Percentiles rank a stretch among this genome's conserved stretches.
phyloP scores from a whole-genome alignment of 2,113 vertebrate genomes.

The Mustelus asterias region DNA sequence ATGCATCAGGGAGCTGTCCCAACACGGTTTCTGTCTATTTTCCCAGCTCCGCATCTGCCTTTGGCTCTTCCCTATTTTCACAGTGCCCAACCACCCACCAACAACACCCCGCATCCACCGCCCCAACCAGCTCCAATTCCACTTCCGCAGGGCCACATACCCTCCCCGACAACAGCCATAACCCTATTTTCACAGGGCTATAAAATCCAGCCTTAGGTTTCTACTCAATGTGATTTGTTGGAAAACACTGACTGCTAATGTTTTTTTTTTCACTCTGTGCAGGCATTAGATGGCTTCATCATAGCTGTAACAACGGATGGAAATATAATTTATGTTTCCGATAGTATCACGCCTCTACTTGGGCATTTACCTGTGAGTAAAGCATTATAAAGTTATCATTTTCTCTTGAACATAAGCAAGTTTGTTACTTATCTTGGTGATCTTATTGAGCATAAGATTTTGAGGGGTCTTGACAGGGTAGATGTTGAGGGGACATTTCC shows the following conservation, averaged over 20 bases:
- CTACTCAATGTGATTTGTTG: neutral
- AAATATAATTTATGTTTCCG: slow-evolving; percentile 70
- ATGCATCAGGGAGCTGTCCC: neutral
- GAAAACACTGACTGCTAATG: neutral
- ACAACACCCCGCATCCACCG: too few species aligned
- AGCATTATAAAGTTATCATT: neutral
- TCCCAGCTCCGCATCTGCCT: too few species aligned
- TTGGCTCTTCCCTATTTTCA: too few species aligned
- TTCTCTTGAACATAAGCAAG: neutral
- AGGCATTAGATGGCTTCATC: slow-evolving; percentile 72
- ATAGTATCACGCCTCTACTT: slow-evolving; percentile 70
- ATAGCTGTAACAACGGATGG: slow-evolving; percentile 68
- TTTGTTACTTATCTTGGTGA: neutral
- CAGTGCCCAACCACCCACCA: too few species aligned
- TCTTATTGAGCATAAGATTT: neutral
- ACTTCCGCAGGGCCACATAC: too few species aligned
- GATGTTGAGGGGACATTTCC: neutral
- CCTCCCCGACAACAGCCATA: too few species aligned
- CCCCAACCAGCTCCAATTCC: too few species aligned
- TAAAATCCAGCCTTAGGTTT: neutral
- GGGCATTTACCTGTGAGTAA: slow-evolving; percentile 69
- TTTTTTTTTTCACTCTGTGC: slow-evolving; percentile 37
- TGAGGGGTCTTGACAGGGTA: neutral
- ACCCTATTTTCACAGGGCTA: neutral
- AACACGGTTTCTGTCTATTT: neutral